phyloP scores from a whole-genome alignment of 2,888 invertebrate species.

The Lagria hirta region DNA sequence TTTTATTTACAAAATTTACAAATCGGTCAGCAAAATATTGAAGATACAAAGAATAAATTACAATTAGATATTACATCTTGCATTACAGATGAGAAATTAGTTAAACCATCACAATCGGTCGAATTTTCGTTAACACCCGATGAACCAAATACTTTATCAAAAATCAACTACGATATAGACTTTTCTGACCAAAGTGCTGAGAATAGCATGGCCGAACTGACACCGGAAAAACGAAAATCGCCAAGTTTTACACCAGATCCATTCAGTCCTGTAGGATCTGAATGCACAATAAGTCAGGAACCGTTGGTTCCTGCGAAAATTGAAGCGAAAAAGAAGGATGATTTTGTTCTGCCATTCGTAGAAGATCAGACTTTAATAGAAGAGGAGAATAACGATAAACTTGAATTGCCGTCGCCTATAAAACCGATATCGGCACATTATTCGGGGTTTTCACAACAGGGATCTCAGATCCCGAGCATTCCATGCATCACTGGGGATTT shows the following conservation, averaged over 20 bases:
- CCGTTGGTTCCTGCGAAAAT: conserved; percentile 47
- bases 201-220: conserved; percentile 62
- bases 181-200: conserved; percentile 73
- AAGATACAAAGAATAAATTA: conserved; percentile 41
- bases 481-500: conserved; percentile 65
- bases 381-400: conserved; percentile 43
- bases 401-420: conserved; percentile 47
- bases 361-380: conserved; percentile 27
- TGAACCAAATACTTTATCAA: conserved; percentile 66
- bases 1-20: conserved; percentile 49
- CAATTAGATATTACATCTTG: conserved; percentile 50
- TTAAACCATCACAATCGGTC: conserved; percentile 53
- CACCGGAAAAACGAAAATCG: conserved; percentile 47
- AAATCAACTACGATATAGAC: conserved; percentile 76
- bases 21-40: conserved; percentile 34
- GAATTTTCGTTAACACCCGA: conserved; percentile 60
- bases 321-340: conserved; percentile 29
- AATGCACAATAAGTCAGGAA: conserved; percentile 45
- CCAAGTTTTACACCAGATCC: conserved; percentile 55
- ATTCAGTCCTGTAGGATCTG: conserved; percentile 58
- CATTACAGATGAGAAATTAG: conserved; percentile 48
- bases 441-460: conserved; percentile 62
- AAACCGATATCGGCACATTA: conserved; percentile 56
- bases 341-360: conserved; percentile 43
- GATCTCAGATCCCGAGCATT: conserved; percentile 65